These are phyloP conservation scores for Pycnonotus jocosus DNA, from an alignment of 2,113 vertebrate genomes.

Conservation along the genomic window DNA sequence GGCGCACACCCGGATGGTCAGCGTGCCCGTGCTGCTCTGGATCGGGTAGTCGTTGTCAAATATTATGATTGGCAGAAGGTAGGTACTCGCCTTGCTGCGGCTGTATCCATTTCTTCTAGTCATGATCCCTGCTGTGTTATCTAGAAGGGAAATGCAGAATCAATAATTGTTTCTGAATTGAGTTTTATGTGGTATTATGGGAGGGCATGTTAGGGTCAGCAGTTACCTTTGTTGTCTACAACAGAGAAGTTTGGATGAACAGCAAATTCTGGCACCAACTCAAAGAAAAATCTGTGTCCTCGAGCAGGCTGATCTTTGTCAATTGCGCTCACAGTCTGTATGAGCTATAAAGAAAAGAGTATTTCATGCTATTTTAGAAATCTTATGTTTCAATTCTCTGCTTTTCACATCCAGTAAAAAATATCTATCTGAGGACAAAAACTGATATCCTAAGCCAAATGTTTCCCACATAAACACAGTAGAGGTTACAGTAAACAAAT, in stretches of 20 bases:
- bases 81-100: conserved; percentile 72
- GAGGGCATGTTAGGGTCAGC: neutral
- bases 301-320: conserved; percentile 77
- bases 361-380: neutral
- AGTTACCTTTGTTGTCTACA: conserved; percentile 80
- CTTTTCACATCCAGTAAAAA: neutral
- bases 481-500: neutral
- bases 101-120: conserved; percentile 77
- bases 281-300: conserved; percentile 81
- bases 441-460: neutral
- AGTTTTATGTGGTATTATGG: neutral
- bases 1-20: conserved; percentile 76
- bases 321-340: conserved; percentile 79
- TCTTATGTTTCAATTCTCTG: neutral
- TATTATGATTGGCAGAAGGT: conserved; percentile 75
- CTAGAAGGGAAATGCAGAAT: conserved; percentile 10
- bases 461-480: neutral
- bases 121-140: conserved; percentile 79
- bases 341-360: conserved; percentile 67
- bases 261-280: conserved; percentile 75
- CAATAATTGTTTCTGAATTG: neutral
- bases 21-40: conserved; percentile 77
- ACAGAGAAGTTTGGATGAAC: conserved; percentile 80
- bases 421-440: neutral
- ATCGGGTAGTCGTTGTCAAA: conserved; percentile 80